These are phyloP conservation scores for Gavialis gangeticus DNA, from an alignment of 2,113 vertebrate species.

Conservation along the genomic window DNA sequence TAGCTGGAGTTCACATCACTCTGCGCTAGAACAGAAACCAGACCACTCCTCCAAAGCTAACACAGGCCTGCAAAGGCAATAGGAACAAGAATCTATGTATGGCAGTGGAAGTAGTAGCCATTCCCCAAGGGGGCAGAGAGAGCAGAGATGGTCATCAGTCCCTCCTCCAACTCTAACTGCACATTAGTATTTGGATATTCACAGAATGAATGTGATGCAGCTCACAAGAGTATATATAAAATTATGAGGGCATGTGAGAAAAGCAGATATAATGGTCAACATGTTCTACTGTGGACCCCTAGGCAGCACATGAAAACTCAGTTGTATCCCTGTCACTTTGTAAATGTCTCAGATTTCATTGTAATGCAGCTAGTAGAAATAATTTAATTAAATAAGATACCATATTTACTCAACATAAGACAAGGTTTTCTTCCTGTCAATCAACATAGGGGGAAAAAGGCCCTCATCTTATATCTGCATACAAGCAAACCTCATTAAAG, in stretches of 20 bases:
- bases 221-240: neutral
- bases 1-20: rapidly evolving
- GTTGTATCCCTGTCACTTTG: rapidly evolving
- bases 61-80: rapidly evolving
- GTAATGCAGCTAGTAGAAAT: rapidly evolving
- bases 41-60: rapidly evolving
- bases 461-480: too few relatives aligned
- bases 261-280: neutral
- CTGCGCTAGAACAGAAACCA: neutral
- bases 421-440: too few relatives aligned
- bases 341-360: neutral
- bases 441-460: too few relatives aligned
- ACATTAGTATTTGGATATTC: rapidly evolving
- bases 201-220: rapidly evolving
- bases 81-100: neutral
- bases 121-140: neutral
- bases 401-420: too few relatives aligned
- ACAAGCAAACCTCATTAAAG: too few relatives aligned
- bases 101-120: neutral
- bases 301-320: rapidly evolving
- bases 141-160: neutral
- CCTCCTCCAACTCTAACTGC: rapidly evolving
- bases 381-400: neutral
- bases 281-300: rapidly evolving
- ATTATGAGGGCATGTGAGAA: rapidly evolving